A percentile compares a stretch with the other conserved stretches of the same genome.
Evolutionary conservation across 2,797 vertebrate species (phyloP).

Genomic region (Gymnothorax javanicus): DNA sequence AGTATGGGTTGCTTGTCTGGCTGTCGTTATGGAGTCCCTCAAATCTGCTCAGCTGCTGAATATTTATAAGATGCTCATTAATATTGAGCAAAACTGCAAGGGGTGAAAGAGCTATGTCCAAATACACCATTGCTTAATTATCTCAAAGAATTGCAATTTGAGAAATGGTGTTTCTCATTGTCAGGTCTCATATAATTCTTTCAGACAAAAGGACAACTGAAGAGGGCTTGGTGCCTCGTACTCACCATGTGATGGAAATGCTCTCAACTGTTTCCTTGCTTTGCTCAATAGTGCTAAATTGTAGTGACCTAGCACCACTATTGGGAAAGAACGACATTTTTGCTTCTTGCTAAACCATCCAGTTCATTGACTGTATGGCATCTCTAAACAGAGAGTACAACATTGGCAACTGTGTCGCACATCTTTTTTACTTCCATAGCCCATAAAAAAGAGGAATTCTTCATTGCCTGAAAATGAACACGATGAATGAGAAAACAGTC

Average conservation of each 20-base stretch:
- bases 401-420: constrained; percentile 58
- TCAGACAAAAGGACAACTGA: constrained; percentile 4
- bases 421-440: constrained; percentile 37
- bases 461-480: constrained; percentile 68
- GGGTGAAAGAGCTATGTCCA: not conserved
- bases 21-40: not conserved
- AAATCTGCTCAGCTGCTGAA: constrained; percentile 9
- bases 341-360: constrained; percentile 48
- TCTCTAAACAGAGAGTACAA: constrained; percentile 57
- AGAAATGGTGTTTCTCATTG: not conserved
- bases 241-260: constrained; percentile 51
- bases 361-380: constrained; percentile 52
- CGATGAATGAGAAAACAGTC: constrained; percentile 62
- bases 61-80: constrained; percentile 31
- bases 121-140: constrained; percentile 12
- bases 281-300: constrained; percentile 38
- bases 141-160: not conserved
- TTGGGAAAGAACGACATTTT: constrained; percentile 54
- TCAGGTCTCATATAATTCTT: not conserved
- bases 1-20: not conserved
- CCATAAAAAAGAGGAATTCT: constrained; percentile 32
- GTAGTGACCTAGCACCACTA: constrained; percentile 42
- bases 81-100: constrained; percentile 11
- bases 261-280: constrained; percentile 33
- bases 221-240: not conserved